Evolutionary conservation across 2,888 invertebrate species (phyloP).

Genomic region (Eupithecia subumbrata): DNA sequence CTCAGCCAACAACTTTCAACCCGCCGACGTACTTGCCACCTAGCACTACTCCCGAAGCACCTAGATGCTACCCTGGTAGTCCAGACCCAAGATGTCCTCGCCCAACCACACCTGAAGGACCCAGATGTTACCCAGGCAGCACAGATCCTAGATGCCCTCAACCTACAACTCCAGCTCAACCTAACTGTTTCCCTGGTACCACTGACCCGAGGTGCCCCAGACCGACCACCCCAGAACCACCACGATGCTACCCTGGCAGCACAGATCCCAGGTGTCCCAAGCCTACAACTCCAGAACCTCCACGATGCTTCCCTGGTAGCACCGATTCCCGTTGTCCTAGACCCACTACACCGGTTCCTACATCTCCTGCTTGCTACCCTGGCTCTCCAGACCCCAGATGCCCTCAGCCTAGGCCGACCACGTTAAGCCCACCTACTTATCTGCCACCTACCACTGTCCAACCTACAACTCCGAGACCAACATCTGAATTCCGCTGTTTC

Average conservation of each 20-base stretch:
- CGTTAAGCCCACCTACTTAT: conserved; percentile 22
- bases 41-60: conserved; percentile 37
- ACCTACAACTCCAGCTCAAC: conserved; percentile 49
- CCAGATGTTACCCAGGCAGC: conserved; percentile 48
- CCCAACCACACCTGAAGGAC: conserved; percentile 53
- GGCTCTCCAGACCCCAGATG: conserved; percentile 54
- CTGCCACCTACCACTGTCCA: conserved; percentile 20
- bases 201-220: conserved; percentile 49
- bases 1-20: conserved; percentile 50
- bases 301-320: conserved; percentile 48
- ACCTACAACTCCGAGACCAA: conserved; percentile 52
- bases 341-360: conserved; percentile 47
- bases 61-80: conserved; percentile 59
- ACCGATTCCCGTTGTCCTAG: conserved; percentile 54
- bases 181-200: conserved; percentile 53
- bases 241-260: conserved; percentile 65
- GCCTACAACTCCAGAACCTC: conserved; percentile 50
- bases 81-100: conserved; percentile 55
- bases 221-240: conserved; percentile 46
- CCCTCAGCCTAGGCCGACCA: conserved; percentile 30
- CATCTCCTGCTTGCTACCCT: conserved; percentile 47
- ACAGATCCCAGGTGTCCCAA: conserved; percentile 53
- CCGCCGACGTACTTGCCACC: conserved; percentile 13
- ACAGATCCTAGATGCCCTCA: conserved; percentile 59
- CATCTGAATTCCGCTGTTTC: conserved; percentile 39